Percentiles rank a stretch among this genome's conserved stretches.
Conservation (phyloP, 1,140 invertebrate genomes). For the Drosophila watanabei region DNA sequence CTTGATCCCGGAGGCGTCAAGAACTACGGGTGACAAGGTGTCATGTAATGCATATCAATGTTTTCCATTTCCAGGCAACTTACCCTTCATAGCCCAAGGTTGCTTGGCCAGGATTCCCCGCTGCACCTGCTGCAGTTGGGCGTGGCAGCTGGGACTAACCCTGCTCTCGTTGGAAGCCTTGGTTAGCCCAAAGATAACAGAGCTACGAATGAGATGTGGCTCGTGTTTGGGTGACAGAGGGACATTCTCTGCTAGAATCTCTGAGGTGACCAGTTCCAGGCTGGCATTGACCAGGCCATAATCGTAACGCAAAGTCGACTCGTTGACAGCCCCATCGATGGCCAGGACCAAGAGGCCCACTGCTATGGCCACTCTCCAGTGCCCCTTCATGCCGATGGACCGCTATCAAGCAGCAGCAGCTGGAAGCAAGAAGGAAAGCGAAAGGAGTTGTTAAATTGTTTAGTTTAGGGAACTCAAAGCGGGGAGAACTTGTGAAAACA, state of each 20-base stretch:
- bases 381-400: constrained; percentile 18
- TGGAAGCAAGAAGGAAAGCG: constrained; percentile 14
- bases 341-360: constrained; percentile 4
- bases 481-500: constrained; percentile 8
- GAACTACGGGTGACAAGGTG: constrained; percentile 39
- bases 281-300: constrained; percentile 44
- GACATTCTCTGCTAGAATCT: neutral
- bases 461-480: neutral
- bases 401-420: constrained; percentile 14
- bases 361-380: constrained; percentile 8
- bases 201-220: constrained; percentile 55
- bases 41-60: neutral
- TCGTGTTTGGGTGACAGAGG: constrained; percentile 19
- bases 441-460: neutral
- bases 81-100: constrained; percentile 85
- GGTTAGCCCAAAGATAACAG: constrained; percentile 72
- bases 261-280: neutral
- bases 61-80: constrained; percentile 8
- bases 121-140: constrained; percentile 72
- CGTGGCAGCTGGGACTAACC: constrained; percentile 63
- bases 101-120: constrained; percentile 71
- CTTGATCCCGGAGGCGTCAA: constrained; percentile 80
- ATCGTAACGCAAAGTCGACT: constrained; percentile 17
- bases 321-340: constrained; percentile 34
- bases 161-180: constrained; percentile 68